Percentiles rank a stretch among this genome's conserved stretches.
phyloP scores from a whole-genome alignment of 2,888 invertebrate genomes.

The Microplitis deprimator region DNA sequence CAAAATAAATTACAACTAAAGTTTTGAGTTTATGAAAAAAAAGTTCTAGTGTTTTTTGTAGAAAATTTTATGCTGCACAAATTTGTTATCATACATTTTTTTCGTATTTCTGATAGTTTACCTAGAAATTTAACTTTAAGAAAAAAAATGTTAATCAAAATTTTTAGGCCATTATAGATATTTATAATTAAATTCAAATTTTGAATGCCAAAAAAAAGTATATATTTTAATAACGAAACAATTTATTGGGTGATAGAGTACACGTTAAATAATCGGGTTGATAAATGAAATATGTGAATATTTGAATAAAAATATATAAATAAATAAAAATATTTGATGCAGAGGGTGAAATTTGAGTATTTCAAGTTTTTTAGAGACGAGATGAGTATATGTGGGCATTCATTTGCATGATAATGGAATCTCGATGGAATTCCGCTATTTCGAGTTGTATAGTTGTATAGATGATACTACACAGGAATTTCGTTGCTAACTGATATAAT shows the following conservation, averaged over 20 bases:
- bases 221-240: background rate
- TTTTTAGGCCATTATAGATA: no score
- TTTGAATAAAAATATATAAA: background rate
- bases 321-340: background rate
- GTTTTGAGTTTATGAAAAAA: no score
- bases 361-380: background rate
- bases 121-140: no score
- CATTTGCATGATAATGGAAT: slow-evolving; percentile 14
- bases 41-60: no score
- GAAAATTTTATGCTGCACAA: no score
- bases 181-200: no score
- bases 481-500: background rate
- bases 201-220: background rate
- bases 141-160: no score
- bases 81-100: no score
- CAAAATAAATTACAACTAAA: no score
- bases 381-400: background rate
- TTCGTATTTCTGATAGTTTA: no score
- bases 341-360: background rate
- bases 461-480: slow-evolving; percentile 11
- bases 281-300: background rate
- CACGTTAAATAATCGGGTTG: no score
- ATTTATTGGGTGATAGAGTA: no score
- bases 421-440: slow-evolving; percentile 6
- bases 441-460: background rate